These are phyloP conservation scores for Ellobium chinense DNA, from an alignment of 2,888 invertebrate species.

Conservation along the genomic window DNA sequence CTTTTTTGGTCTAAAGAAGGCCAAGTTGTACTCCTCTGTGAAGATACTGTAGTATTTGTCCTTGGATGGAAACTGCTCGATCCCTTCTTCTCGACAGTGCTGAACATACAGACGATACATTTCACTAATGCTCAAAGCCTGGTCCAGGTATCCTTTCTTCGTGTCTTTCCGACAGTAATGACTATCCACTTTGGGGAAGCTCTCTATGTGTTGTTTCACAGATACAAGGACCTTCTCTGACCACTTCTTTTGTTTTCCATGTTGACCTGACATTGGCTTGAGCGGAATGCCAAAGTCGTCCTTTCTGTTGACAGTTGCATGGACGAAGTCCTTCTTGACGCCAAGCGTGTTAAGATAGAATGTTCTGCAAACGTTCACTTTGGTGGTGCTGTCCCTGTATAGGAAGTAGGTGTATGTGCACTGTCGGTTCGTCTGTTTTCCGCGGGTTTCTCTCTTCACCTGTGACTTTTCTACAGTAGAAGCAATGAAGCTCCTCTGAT, in stretches of 20 bases:
- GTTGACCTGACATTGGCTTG: not conserved
- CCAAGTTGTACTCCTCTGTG: no score
- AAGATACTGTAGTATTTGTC: no score
- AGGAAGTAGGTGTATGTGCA: not conserved
- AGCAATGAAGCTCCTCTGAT: not conserved
- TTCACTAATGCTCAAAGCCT: no score
- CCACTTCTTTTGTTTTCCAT: not conserved
- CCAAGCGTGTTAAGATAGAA: not conserved
- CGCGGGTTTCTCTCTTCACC: no score
- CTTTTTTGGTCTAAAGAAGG: no score
- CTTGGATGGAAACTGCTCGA: no score
- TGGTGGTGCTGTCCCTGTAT: not conserved
- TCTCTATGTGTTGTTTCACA: not conserved
- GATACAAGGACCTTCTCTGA: not conserved
- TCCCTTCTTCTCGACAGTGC: no score
- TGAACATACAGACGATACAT: no score
- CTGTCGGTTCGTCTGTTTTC: not conserved
- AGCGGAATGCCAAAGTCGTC: not conserved
- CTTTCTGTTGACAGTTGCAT: not conserved
- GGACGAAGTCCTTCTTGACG: not conserved
- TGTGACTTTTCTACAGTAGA: not conserved
- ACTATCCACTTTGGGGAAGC: not conserved
- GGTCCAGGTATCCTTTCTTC: no score
- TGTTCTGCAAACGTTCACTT: not conserved
- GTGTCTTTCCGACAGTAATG: no score